phyloP scores from a whole-genome alignment of 2,797 vertebrate species.

The Sebastes umbrosus region DNA sequence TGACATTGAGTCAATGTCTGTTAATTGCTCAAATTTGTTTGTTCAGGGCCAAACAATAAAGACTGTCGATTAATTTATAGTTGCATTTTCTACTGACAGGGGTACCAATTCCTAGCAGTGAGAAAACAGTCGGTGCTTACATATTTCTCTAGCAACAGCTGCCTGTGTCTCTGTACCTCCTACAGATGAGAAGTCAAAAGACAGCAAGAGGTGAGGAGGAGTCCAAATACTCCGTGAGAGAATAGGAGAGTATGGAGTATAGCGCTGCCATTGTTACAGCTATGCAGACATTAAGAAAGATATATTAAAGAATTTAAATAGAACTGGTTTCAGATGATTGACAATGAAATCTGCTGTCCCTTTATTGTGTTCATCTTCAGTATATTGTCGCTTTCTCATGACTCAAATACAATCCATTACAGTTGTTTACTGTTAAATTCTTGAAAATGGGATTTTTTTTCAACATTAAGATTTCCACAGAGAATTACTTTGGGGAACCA shows the following conservation, averaged over 20 bases:
- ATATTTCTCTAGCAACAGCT: neutral
- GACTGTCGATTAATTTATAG: neutral
- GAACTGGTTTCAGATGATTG: slow-evolving; percentile 20
- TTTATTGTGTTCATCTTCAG: neutral
- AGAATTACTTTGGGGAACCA: neutral
- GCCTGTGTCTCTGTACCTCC: slow-evolving; percentile 1
- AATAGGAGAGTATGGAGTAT: neutral
- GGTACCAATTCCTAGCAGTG: neutral
- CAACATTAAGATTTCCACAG: neutral
- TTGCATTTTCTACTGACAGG: neutral
- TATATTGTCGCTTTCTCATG: neutral
- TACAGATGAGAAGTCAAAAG: neutral
- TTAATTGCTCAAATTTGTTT: neutral
- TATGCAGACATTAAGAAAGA: neutral
- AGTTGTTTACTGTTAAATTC: neutral
- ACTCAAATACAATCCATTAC: neutral
- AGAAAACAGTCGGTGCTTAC: neutral
- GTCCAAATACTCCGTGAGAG: neutral
- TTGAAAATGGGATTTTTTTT: neutral
- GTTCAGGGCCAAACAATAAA: neutral
- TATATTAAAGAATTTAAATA: slow-evolving; percentile 15
- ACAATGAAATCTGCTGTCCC: slow-evolving; percentile 22
- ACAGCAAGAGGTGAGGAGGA: neutral
- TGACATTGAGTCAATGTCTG: neutral
- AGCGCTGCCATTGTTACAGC: slow-evolving; percentile 3